A percentile compares a stretch with the other conserved stretches of the same genome.
phyloP scores from a whole-genome alignment of 2,113 vertebrate genomes.

The Indicator indicator region DNA sequence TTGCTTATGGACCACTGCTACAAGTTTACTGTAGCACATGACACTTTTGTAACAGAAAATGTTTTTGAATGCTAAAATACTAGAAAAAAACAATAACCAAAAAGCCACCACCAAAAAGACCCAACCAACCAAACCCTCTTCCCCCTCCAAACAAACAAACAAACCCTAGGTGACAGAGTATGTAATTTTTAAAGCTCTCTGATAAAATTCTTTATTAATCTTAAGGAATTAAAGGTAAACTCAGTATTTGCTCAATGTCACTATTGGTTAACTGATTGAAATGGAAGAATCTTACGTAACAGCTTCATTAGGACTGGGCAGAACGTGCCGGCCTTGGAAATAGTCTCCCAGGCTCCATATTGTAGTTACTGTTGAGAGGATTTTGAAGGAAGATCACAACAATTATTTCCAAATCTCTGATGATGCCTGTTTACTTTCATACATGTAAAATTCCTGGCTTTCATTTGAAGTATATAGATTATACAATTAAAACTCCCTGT shows the following conservation, averaged over 20 bases:
- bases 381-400: background rate
- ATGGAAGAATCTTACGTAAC: background rate
- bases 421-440: background rate
- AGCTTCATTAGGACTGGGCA: background rate
- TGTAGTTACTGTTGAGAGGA: background rate
- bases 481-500: background rate
- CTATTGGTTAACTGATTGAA: background rate
- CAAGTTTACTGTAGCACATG: background rate
- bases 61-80: background rate
- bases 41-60: background rate
- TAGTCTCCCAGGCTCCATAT: background rate
- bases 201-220: background rate
- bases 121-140: too few species aligned
- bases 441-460: background rate
- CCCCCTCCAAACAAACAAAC: too few species aligned
- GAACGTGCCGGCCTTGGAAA: background rate
- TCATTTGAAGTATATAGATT: background rate
- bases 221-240: background rate
- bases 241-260: background rate
- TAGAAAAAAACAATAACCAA: too few species aligned
- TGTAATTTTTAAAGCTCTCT: background rate
- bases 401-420: background rate
- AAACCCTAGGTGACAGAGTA: background rate
- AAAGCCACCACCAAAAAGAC: too few species aligned
- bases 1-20: background rate